Evolutionary conservation across 2,888 invertebrate species (phyloP).

Genomic region (Melanargia galathea): DNA sequence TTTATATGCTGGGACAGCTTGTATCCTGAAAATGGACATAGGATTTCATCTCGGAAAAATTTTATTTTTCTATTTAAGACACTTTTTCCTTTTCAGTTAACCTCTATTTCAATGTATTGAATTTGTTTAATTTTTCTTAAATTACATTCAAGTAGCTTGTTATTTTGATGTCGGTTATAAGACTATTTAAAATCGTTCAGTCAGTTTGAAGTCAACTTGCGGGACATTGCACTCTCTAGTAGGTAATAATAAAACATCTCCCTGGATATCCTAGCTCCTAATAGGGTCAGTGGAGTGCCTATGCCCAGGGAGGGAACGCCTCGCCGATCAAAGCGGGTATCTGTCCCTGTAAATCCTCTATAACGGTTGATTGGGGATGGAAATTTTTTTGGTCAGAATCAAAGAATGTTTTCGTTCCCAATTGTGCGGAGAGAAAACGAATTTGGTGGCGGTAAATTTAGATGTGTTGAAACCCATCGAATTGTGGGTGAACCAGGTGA

Average conservation of each 20-base stretch:
- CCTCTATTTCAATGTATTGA: no score
- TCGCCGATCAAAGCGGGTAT: conserved; percentile 60
- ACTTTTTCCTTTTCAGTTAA: no score
- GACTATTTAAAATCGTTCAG: no score
- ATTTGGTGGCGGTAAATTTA: not conserved
- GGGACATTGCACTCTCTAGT: not conserved
- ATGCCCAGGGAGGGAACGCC: conserved; percentile 46
- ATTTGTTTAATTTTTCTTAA: no score
- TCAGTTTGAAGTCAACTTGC: not conserved
- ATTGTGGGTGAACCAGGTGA: not conserved
- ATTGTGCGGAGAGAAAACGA: not conserved
- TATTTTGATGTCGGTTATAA: no score
- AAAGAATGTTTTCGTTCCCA: conserved; percentile 11
- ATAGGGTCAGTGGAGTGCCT: conserved; percentile 57
- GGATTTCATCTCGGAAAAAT: no score
- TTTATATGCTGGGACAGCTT: no score
- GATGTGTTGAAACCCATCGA: not conserved
- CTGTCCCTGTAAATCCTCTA: conserved; percentile 32
- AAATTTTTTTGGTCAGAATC: conserved; percentile 16
- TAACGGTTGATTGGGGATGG: conserved; percentile 30
- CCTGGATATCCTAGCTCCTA: conserved; percentile 43
- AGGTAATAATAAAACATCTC: not conserved
- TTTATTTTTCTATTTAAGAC: no score
- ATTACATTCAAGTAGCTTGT: no score
- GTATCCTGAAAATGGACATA: no score